Conservation (phyloP, 2,888 invertebrate species). For the Cantharis nigra region DNA sequence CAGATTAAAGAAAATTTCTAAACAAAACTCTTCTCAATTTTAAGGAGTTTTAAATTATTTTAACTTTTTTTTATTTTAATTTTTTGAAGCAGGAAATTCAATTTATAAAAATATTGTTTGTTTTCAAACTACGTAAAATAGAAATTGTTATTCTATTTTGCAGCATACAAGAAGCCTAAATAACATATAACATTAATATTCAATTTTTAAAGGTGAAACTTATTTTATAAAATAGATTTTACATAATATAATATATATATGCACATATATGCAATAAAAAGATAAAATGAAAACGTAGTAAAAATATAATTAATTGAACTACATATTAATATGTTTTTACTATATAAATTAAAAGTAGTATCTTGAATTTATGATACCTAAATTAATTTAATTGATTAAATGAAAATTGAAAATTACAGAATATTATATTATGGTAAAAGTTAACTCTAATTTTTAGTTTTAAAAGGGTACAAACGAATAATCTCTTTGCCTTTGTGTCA, state of each 20-base stretch:
- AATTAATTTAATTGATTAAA: not conserved
- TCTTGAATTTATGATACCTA: not conserved
- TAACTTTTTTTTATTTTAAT: too few relatives aligned
- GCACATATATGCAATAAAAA: not conserved
- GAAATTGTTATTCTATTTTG: not conserved
- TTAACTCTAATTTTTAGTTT: not conserved
- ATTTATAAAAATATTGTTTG: not conserved
- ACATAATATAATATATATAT: not conserved
- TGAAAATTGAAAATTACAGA: too few relatives aligned
- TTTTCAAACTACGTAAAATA: not conserved
- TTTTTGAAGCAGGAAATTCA: not conserved
- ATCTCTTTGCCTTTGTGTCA: not conserved
- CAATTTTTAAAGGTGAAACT: not conserved
- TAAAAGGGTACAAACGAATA: not conserved
- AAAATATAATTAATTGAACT: too few relatives aligned
- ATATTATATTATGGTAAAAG: not conserved
- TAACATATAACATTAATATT: not conserved
- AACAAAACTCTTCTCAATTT: not conserved
- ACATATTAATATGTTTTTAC: too few relatives aligned
- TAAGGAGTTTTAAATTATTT: not conserved
- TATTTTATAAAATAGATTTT: not conserved
- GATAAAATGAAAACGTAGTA: not conserved
- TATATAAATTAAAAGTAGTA: not conserved
- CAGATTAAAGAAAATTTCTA: too few relatives aligned
- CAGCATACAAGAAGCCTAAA: not conserved